Evolutionary conservation across 2,888 invertebrate genomes (phyloP).

Genomic region (Philopedon plagiatum): DNA sequence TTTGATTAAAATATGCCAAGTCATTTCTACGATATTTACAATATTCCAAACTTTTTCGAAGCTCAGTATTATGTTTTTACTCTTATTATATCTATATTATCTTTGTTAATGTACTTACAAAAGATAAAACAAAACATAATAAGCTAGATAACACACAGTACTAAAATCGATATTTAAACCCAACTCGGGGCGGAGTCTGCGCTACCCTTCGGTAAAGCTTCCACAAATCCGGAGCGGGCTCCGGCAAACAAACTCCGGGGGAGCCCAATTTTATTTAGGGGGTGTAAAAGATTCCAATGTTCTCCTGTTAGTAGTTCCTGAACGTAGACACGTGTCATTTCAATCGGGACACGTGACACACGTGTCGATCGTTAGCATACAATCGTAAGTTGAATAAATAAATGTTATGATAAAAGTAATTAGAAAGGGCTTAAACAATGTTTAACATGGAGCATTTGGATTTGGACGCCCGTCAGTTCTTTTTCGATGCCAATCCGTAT

Average conservation of each 20-base stretch:
- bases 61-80: neutral
- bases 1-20: no score
- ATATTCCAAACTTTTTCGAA: no score
- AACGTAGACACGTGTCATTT: constrained; percentile 28
- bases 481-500: constrained; percentile 71
- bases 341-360: constrained; percentile 6
- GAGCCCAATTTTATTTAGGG: constrained; percentile 16
- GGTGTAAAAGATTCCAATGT: constrained; percentile 34
- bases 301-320: constrained; percentile 27
- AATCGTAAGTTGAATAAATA: neutral
- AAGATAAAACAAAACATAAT: constrained; percentile 11
- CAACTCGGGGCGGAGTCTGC: constrained; percentile 38
- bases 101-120: neutral
- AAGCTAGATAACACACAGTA: constrained; percentile 17
- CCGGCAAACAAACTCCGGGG: constrained; percentile 43
- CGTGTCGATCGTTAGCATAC: constrained; percentile 44
- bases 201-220: constrained; percentile 27
- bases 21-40: no score
- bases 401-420: constrained; percentile 12
- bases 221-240: constrained; percentile 39
- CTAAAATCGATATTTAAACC: constrained; percentile 31
- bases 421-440: constrained; percentile 64
- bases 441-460: constrained; percentile 80
- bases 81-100: neutral
- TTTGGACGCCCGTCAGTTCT: constrained; percentile 77